Percentiles rank a stretch among this genome's conserved stretches.
These are phyloP conservation scores for Bellardia bayeri DNA, from an alignment of 2,888 invertebrate genomes.

Conservation along the genomic window DNA sequence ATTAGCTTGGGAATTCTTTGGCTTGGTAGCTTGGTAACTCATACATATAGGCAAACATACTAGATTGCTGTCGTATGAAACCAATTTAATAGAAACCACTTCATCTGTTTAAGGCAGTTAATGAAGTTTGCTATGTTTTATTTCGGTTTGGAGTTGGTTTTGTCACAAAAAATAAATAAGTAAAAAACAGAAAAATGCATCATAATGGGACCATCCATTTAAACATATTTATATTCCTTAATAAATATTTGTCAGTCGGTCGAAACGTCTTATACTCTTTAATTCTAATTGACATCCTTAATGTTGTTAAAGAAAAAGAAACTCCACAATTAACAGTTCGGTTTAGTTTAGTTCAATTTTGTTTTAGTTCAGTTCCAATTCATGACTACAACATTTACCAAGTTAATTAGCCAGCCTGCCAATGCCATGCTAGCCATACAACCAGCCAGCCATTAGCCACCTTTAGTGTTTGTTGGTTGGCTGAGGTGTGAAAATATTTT, in stretches of 20 bases:
- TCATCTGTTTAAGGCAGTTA: slow-evolving; percentile 58
- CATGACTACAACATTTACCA: slow-evolving; percentile 60
- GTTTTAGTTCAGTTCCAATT: slow-evolving; percentile 39
- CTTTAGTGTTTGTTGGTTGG: slow-evolving; percentile 44
- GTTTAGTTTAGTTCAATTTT: slow-evolving; percentile 34
- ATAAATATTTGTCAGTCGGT: slow-evolving; percentile 30
- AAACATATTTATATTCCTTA: slow-evolving; percentile 14
- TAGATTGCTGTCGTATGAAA: slow-evolving; percentile 7
- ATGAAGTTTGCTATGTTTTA: slow-evolving; percentile 32
- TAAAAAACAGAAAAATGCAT: slow-evolving; percentile 1
- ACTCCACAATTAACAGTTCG: slow-evolving; percentile 28
- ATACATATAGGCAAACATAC: background rate
- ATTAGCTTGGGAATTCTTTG: slow-evolving; percentile 69
- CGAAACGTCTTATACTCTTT: background rate
- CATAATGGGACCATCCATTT: slow-evolving; percentile 42
- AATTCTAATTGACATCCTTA: slow-evolving; percentile 47
- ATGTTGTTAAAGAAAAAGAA: background rate
- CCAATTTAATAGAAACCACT: slow-evolving; percentile 58
- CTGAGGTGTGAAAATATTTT: slow-evolving; percentile 74
- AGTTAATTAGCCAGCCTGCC: slow-evolving; percentile 62
- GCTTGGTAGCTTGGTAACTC: slow-evolving; percentile 3
- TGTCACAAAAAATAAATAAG: slow-evolving; percentile 3
- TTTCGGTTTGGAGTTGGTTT: slow-evolving; percentile 24
- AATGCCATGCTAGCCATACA: slow-evolving; percentile 4
- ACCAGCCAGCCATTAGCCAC: slow-evolving; percentile 23